Evolutionary conservation across 2,888 invertebrate species (phyloP), one percentile per base, ranked within the genome.

Genomic region (Mesorhabditis belari): DNA sequence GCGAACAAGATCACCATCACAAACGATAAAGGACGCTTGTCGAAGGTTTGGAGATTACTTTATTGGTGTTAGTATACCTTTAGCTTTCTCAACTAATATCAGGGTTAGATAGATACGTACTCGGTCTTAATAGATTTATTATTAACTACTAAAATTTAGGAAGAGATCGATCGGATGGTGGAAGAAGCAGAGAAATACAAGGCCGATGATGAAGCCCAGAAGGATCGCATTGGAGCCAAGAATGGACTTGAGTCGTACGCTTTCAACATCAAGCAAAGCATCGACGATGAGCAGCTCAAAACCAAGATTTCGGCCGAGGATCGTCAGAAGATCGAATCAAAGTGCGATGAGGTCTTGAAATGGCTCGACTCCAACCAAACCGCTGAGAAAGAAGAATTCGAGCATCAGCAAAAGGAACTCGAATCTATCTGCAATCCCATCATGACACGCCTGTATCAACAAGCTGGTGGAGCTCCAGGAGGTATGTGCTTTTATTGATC

Each of bases 151-250:
- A n/a, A n/a, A n/a, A n/a, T n/a, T n/a, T n/a, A n/a, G n/a, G 92
- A 92, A 81, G 92, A 92, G 73, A 92, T 93, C 79, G 92, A 92
- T 83, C 77, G 82, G 44, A 85, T 85, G 85, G 91, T 92, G 17
- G 89, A 89, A 71, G 92, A 92, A 78, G 92, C 92, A 1, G 92
- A 93, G 84, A 90, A 90, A 81, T 94, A 90, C 87, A 88, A 90
- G 80, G 83, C 82, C 51, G 86, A 87, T 60, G 87, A 87, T 77
- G 86, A 86, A 61, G 76, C 84, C 78, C 81, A 86, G 79, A 83
- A 85, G 69, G 85, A 84, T 12, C 82, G 86, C 17, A 83, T 87
- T 21, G 85, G 89, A 62, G 88, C 91, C 63, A 92, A 92, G 87
- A 90, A 91, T 81, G 87, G 87, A 2, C 85, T 93, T 58, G 90